A percentile compares a stretch with the other conserved stretches of the same genome.
Evolutionary conservation across 2,113 vertebrate species (phyloP).

Genomic region (Centrocercus urophasianus): DNA sequence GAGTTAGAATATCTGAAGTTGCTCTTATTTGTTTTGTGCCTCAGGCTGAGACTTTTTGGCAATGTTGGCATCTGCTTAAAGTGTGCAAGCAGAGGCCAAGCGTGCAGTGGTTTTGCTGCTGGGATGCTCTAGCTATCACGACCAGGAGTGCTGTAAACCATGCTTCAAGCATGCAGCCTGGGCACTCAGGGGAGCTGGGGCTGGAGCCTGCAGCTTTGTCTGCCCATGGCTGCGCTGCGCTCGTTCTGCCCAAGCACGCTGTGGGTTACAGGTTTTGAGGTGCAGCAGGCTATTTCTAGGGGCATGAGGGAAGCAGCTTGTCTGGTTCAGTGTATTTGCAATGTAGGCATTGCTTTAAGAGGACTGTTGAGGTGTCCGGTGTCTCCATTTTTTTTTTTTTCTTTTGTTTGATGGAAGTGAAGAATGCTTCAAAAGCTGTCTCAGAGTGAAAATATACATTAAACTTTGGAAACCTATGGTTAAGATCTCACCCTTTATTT

Average conservation of each 20-base stretch:
- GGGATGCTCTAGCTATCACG: neutral
- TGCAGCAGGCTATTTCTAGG: neutral
- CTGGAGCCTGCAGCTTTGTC: neutral
- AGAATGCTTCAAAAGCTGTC: neutral
- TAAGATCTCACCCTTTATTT: neutral
- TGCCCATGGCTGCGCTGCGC: neutral
- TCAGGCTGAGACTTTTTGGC: neutral
- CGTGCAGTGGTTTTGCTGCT: neutral
- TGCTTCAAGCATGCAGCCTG: fast-evolving
- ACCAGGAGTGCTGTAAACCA: neutral
- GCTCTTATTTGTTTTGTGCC: neutral
- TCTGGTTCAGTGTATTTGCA: neutral
- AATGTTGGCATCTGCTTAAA: neutral
- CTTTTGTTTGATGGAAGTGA: neutral
- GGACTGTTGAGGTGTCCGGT: neutral
- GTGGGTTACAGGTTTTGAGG: neutral
- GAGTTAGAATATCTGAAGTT: neutral
- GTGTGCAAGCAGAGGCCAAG: neutral
- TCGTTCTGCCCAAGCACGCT: neutral
- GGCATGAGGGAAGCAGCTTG: neutral
- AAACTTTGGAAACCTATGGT: neutral
- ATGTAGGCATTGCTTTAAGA: neutral
- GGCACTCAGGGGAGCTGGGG: neutral
- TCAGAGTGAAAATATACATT: neutral
- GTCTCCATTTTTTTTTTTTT: neutral